A percentile compares a stretch with the other conserved stretches of the same genome.
Conservation (phyloP, 1,140 invertebrate species). For the Hormaphis cornu region DNA sequence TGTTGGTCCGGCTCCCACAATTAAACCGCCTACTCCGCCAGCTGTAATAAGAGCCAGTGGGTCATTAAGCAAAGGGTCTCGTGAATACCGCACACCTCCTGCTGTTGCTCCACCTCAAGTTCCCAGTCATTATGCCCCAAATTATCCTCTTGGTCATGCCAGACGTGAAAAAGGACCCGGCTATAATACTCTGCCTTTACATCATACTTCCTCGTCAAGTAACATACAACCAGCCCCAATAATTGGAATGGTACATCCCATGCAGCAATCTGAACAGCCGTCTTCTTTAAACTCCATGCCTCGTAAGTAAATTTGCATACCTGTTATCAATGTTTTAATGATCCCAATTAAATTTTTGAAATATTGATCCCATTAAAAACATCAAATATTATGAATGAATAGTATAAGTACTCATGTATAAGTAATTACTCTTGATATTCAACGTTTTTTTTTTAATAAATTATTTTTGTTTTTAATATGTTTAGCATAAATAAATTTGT, state of each 20-base stretch:
- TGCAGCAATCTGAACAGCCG: constrained; percentile 45
- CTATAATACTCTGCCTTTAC: constrained; percentile 68
- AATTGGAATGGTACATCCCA: constrained; percentile 42
- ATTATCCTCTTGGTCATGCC: constrained; percentile 77
- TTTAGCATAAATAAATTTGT: too few species aligned
- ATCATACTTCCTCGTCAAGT: constrained; percentile 34
- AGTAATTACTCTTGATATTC: too few species aligned
- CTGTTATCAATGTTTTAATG: too few species aligned
- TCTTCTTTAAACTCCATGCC: constrained; percentile 46
- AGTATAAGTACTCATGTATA: too few species aligned
- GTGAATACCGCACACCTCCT: constrained; percentile 85
- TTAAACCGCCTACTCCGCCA: constrained; percentile 89
- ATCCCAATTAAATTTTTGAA: too few species aligned
- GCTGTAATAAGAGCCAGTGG: constrained; percentile 48
- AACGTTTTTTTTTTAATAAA: too few species aligned
- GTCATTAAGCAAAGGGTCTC: constrained; percentile 59
- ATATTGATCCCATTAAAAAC: too few species aligned
- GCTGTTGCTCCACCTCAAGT: constrained; percentile 87
- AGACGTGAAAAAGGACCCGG: constrained; percentile 66
- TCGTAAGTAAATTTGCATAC: constrained; percentile 44
- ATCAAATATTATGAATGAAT: too few species aligned
- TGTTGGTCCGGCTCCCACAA: constrained; percentile 75
- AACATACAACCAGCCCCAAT: constrained; percentile 36
- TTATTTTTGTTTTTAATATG: too few species aligned
- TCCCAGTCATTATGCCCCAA: constrained; percentile 88